Evolutionary conservation across 2,888 invertebrate genomes (phyloP).

Genomic region (Didymodactylos carnosus): DNA sequence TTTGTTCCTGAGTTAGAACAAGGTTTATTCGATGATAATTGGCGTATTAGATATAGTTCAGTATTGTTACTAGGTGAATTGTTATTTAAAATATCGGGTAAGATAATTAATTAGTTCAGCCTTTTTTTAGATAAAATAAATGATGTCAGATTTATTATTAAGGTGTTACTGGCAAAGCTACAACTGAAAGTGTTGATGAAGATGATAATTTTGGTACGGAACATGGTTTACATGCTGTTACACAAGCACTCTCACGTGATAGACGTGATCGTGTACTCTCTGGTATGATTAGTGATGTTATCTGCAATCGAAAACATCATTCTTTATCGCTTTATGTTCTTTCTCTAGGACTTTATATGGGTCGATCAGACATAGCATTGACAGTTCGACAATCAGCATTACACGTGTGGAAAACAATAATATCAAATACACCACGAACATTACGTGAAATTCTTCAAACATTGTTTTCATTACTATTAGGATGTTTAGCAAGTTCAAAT

Average conservation of each 20-base stretch:
- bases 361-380: constrained; percentile 78
- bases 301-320: too few species aligned
- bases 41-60: constrained; percentile 78
- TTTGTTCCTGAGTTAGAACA: constrained; percentile 76
- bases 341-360: constrained; percentile 83
- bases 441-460: constrained; percentile 83
- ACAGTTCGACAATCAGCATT: constrained; percentile 90
- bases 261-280: constrained; percentile 63
- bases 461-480: constrained; percentile 49
- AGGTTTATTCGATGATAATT: constrained; percentile 90
- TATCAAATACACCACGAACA: constrained; percentile 88
- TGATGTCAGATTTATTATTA: too few species aligned
- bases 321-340: constrained; percentile 68
- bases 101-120: constrained; percentile 32
- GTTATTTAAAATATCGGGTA: constrained; percentile 80
- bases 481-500: constrained; percentile 81
- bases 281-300: constrained; percentile 18
- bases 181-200: constrained; percentile 86
- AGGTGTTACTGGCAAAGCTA: constrained; percentile 93
- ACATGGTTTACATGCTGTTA: constrained; percentile 51
- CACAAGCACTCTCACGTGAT: constrained; percentile 64
- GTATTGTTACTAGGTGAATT: constrained; percentile 85
- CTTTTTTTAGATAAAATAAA: not conserved
- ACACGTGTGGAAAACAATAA: constrained; percentile 98
- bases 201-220: constrained; percentile 98